Conservation (phyloP, 2,113 vertebrate species). For the Rana temporaria region DNA sequence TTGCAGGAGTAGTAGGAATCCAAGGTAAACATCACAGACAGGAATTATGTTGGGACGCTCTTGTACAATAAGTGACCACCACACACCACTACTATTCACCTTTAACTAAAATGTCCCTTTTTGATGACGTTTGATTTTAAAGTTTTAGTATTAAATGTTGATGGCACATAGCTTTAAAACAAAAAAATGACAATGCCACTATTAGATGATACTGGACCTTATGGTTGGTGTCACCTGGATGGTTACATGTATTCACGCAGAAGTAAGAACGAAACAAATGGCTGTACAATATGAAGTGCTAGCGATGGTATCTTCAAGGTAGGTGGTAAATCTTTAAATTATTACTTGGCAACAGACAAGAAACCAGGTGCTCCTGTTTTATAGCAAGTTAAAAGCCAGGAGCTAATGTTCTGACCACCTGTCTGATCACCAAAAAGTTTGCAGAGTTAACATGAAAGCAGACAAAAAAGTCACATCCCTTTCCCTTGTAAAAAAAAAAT, state of each 20-base stretch:
- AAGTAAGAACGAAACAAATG: neutral
- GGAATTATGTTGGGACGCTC: no score
- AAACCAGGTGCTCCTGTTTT: slow-evolving; percentile 43
- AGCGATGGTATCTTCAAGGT: slow-evolving; percentile 10
- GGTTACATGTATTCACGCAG: neutral
- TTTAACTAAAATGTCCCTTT: no score
- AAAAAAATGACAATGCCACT: no score
- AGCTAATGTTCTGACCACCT: slow-evolving; percentile 35
- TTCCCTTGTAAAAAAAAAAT: slow-evolving; percentile 30
- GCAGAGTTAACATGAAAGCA: slow-evolving; percentile 40
- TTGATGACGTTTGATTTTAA: no score
- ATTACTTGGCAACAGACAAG: slow-evolving; percentile 36
- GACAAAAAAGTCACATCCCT: slow-evolving; percentile 11
- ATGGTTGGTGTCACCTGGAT: no score
- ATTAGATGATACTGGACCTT: no score
- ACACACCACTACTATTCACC: no score
- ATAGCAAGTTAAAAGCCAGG: slow-evolving; percentile 38
- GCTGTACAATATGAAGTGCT: neutral
- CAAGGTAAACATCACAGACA: no score
- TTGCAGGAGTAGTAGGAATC: no score
- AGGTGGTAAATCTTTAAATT: slow-evolving; percentile 48
- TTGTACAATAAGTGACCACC: no score
- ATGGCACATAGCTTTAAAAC: no score
- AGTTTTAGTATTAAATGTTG: no score
- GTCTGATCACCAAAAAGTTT: slow-evolving; percentile 20